These are phyloP conservation scores for Panthera tigris DNA, from an alignment of 2,113 vertebrate genomes.

Conservation along the genomic window DNA sequence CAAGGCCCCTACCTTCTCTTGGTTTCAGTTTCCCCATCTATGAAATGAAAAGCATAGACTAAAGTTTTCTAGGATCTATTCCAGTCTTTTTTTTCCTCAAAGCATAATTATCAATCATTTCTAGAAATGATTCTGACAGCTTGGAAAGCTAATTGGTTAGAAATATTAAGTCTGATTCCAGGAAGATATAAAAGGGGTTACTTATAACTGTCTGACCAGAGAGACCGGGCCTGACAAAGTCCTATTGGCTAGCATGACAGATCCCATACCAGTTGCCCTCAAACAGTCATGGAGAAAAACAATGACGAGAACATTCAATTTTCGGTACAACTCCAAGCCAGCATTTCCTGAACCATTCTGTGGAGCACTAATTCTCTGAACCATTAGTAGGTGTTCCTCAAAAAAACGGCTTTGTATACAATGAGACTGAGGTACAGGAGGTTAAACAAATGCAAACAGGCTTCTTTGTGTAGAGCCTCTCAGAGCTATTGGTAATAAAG, in stretches of 20 bases:
- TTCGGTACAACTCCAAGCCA: not conserved
- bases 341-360: not conserved
- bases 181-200: not conserved
- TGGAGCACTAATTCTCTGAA: not conserved
- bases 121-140: not conserved
- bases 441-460: slow-evolving; percentile 10
- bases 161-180: not conserved
- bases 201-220: not conserved
- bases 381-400: not conserved
- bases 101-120: slow-evolving; percentile 25
- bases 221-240: not conserved
- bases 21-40: not conserved
- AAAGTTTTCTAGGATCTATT: not conserved
- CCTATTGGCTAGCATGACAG: not conserved
- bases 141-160: slow-evolving; percentile 24
- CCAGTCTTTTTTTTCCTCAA: not conserved
- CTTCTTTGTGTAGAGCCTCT: not conserved
- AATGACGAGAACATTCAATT: not conserved
- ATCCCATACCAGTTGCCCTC: not conserved
- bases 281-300: slow-evolving; percentile 21
- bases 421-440: not conserved
- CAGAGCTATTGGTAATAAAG: not conserved
- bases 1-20: not conserved
- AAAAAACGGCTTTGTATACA: not conserved
- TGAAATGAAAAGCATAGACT: not conserved